These are phyloP conservation scores for Campylorhamphus procurvoides DNA, from an alignment of 2,113 vertebrate genomes.

Conservation along the genomic window DNA sequence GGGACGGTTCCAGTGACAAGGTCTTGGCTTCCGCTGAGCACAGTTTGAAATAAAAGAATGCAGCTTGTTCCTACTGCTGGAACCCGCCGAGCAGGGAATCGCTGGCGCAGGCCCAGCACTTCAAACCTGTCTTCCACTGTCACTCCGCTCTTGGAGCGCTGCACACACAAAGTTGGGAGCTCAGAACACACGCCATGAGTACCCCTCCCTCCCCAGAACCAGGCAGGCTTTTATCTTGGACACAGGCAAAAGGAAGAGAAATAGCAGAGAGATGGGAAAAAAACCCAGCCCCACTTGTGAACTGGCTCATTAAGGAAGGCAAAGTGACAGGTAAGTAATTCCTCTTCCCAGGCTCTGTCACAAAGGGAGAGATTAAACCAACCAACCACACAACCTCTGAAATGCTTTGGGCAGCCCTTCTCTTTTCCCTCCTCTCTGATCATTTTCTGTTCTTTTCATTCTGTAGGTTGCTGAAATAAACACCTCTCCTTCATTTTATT, in stretches of 20 bases:
- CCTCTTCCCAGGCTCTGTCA: constrained; percentile 51
- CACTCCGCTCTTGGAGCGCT: constrained; percentile 61
- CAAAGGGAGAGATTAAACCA: constrained; percentile 48
- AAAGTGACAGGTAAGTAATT: constrained; percentile 60
- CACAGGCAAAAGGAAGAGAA: constrained; percentile 50
- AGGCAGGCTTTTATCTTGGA: constrained; percentile 54
- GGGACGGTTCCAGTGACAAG: constrained; percentile 78
- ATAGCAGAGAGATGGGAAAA: constrained; percentile 25
- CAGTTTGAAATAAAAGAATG: constrained; percentile 81
- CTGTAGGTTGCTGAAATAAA: neutral
- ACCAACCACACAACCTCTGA: constrained; percentile 12
- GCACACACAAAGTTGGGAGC: constrained; percentile 33
- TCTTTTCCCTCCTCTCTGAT: neutral
- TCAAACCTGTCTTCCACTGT: constrained; percentile 70
- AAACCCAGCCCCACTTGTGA: constrained; percentile 42
- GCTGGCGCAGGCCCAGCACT: constrained; percentile 70
- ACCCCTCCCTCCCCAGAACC: constrained; percentile 35
- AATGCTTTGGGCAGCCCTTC: neutral
- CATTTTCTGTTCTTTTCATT: neutral
- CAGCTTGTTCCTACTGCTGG: constrained; percentile 77
- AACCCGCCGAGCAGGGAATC: constrained; percentile 60
- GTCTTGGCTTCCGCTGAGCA: constrained; percentile 77
- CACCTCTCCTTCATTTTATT: neutral
- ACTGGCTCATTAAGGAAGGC: constrained; percentile 51
- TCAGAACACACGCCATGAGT: constrained; percentile 49